These are phyloP conservation scores for Nomada fabriciana DNA, from an alignment of 2,888 invertebrate species.

Conservation along the genomic window DNA sequence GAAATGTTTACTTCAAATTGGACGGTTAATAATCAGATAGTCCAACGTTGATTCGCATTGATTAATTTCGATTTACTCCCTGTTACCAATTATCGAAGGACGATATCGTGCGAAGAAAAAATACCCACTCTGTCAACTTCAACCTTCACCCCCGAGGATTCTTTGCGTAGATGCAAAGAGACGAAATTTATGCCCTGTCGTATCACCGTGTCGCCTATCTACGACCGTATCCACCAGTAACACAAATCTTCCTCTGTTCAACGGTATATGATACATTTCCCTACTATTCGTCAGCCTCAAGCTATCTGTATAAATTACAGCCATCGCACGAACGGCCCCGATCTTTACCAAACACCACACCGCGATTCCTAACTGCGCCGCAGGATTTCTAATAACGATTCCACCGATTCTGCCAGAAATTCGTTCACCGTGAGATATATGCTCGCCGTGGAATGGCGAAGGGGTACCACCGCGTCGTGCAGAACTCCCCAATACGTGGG, in stretches of 20 bases:
- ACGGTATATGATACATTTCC: slow-evolving; percentile 42
- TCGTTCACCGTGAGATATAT: too few relatives aligned
- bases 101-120: neutral
- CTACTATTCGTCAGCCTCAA: slow-evolving; percentile 39
- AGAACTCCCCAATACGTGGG: neutral
- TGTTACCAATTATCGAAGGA: neutral
- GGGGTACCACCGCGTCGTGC: neutral
- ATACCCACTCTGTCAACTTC: neutral
- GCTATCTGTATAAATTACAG: slow-evolving; percentile 16
- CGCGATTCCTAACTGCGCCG: too few relatives aligned
- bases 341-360: neutral
- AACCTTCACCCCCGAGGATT: neutral
- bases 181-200: slow-evolving; percentile 51
- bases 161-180: slow-evolving; percentile 16
- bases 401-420: too few relatives aligned
- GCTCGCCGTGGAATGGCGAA: neutral
- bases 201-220: slow-evolving; percentile 30
- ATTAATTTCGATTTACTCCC: too few relatives aligned
- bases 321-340: neutral
- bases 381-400: too few relatives aligned
- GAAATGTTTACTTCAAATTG: too few relatives aligned
- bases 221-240: slow-evolving; percentile 43
- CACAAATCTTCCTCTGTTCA: slow-evolving; percentile 47
- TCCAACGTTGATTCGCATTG: too few relatives aligned
- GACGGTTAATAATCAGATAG: too few relatives aligned